phyloP scores from a whole-genome alignment of 2,797 vertebrate species.

The Melanotaenia parkinsoni region DNA sequence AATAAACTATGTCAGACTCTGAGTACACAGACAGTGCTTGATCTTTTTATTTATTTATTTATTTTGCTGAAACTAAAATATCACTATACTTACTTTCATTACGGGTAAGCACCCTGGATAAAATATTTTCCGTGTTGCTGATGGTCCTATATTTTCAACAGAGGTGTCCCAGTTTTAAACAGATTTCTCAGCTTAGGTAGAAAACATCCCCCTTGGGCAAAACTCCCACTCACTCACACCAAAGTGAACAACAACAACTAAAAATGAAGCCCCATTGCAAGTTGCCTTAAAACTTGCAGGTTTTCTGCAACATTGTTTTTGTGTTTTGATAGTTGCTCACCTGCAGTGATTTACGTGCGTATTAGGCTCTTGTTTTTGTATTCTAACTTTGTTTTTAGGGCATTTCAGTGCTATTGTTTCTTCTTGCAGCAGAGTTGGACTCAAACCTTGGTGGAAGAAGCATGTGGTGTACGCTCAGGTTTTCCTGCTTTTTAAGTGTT shows the following conservation, averaged over 20 bases:
- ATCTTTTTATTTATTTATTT: slow-evolving; percentile 1
- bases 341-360: slow-evolving; percentile 62
- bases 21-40: neutral
- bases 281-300: slow-evolving; percentile 53
- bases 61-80: slow-evolving; percentile 10
- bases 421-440: slow-evolving; percentile 25
- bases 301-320: slow-evolving; percentile 43
- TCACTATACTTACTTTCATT: slow-evolving; percentile 5
- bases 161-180: slow-evolving; percentile 79
- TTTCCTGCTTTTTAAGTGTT: slow-evolving; percentile 22
- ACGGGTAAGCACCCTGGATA: slow-evolving; percentile 36
- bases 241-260: slow-evolving; percentile 64
- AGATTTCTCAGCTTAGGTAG: slow-evolving; percentile 69
- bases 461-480: slow-evolving; percentile 36
- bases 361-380: slow-evolving; percentile 34
- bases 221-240: slow-evolving; percentile 70
- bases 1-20: slow-evolving; percentile 6
- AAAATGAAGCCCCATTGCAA: slow-evolving; percentile 66
- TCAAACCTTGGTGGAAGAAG: slow-evolving; percentile 12
- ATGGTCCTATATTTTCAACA: slow-evolving; percentile 56
- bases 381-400: slow-evolving; percentile 60
- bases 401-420: slow-evolving; percentile 27
- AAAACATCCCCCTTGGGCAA: slow-evolving; percentile 74
- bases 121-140: slow-evolving; percentile 39
- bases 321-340: slow-evolving; percentile 61